Percentiles rank a stretch among this genome's conserved stretches.
Conservation (phyloP, 2,888 invertebrate genomes). For the Polietes domitor region DNA sequence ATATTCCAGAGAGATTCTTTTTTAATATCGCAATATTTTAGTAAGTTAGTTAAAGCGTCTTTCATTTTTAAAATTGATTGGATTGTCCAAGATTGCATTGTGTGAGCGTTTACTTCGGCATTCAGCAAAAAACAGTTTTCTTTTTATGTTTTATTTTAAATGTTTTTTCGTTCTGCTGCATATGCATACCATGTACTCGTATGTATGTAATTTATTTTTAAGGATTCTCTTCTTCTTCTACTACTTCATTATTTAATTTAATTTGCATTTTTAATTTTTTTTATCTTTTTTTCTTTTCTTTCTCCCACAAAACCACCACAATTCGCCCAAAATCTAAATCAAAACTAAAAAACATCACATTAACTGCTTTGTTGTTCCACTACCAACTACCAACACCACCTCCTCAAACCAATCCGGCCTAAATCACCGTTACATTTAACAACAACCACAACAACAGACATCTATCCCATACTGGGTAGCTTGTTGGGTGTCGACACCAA, state of each 20-base stretch:
- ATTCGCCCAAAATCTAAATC: constrained; percentile 25
- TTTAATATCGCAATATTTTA: no score
- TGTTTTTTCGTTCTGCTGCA: constrained; percentile 4
- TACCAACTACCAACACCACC: not conserved
- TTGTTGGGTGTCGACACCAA: constrained; percentile 78
- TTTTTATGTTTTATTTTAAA: constrained; percentile 33
- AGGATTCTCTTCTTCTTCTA: constrained; percentile 16
- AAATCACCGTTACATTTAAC: not conserved
- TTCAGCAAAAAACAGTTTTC: not conserved
- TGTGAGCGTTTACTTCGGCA: not conserved
- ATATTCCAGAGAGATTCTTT: no score
- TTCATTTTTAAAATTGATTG: no score
- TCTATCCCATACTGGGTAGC: constrained; percentile 80
- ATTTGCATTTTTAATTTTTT: constrained; percentile 49
- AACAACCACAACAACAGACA: constrained; percentile 72
- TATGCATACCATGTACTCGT: constrained; percentile 10
- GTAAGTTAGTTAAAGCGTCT: no score
- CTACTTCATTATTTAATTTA: constrained; percentile 55
- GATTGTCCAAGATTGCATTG: no score
- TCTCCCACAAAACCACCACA: constrained; percentile 16
- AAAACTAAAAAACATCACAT: not conserved
- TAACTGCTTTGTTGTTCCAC: not conserved
- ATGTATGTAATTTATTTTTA: not conserved
- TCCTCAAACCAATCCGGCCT: not conserved
- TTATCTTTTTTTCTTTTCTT: constrained; percentile 53